phyloP scores from a whole-genome alignment of 2,888 invertebrate genomes.

The Diaphora mendica region DNA sequence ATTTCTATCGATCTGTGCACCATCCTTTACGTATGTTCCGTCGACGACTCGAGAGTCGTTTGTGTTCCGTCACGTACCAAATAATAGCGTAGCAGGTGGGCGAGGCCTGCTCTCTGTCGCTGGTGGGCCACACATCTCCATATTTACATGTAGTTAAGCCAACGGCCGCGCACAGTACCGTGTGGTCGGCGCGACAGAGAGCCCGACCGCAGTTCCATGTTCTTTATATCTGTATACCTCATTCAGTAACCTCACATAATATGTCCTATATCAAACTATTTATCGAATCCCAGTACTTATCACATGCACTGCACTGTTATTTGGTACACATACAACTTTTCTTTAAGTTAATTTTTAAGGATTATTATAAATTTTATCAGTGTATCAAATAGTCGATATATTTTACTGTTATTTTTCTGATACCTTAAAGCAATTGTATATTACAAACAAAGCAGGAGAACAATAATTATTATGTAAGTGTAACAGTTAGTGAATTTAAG shows the following conservation, averaged over 20 bases:
- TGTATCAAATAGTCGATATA: conserved; percentile 80
- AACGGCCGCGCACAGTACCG: conserved; percentile 37
- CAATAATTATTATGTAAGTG: conserved; percentile 86
- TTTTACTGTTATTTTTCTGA: conserved; percentile 85
- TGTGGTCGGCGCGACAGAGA: conserved; percentile 25
- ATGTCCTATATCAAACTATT: conserved; percentile 68
- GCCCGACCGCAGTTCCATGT: conserved; percentile 58
- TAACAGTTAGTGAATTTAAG: conserved; percentile 87
- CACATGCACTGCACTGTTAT: conserved; percentile 82
- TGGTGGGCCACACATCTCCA: conserved; percentile 34
- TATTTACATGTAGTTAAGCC: conserved; percentile 48
- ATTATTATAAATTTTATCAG: conserved; percentile 79
- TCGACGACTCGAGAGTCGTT: conserved; percentile 52
- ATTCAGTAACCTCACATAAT: conserved; percentile 79
- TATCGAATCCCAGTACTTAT: conserved; percentile 78
- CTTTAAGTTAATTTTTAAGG: conserved; percentile 80
- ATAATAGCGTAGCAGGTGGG: conserved; percentile 73
- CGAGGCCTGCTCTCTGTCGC: conserved; percentile 27
- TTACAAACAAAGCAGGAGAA: conserved; percentile 86
- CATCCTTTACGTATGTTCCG: conserved; percentile 68
- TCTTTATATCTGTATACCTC: conserved; percentile 79
- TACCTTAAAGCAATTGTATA: conserved; percentile 84
- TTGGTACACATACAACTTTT: conserved; percentile 79
- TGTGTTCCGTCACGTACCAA: conserved; percentile 75
- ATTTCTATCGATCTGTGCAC: conserved; percentile 67